These are phyloP conservation scores for Axis porcinus DNA, from an alignment of 2,113 vertebrate genomes.

Conservation along the genomic window DNA sequence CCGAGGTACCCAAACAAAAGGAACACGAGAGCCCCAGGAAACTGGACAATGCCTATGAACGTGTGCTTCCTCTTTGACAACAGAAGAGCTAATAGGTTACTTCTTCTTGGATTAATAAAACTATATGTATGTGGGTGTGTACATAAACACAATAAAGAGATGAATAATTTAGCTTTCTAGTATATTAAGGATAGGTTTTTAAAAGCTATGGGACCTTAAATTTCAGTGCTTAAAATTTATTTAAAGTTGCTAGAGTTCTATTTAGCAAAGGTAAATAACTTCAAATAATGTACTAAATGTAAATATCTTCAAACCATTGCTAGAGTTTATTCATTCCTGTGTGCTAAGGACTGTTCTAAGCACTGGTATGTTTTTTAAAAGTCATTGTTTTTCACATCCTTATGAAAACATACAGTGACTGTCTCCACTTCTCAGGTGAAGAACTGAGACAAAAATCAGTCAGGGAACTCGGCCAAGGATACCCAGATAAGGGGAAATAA, in stretches of 20 bases:
- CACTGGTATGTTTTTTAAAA: not conserved
- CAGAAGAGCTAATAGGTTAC: not conserved
- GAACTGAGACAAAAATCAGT: not conserved
- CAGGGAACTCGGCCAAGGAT: not conserved
- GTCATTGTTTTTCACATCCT: not conserved
- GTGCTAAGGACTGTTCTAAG: not conserved
- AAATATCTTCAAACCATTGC: not conserved
- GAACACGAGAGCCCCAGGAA: not conserved
- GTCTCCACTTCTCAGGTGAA: not conserved
- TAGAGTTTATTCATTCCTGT: not conserved
- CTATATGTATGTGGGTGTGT: too few species aligned
- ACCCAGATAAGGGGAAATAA: not conserved
- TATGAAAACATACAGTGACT: not conserved
- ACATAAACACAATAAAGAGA: not conserved
- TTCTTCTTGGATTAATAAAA: slow-evolving; percentile 40
- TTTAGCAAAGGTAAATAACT: not conserved
- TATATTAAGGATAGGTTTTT: not conserved
- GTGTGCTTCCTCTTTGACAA: not conserved
- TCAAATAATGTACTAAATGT: not conserved
- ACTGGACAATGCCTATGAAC: not conserved
- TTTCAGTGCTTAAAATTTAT: not conserved
- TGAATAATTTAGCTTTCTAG: slow-evolving; percentile 24
- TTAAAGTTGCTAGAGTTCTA: not conserved
- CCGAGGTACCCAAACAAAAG: not conserved
- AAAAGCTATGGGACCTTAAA: not conserved